Evolutionary conservation across 2,888 invertebrate species (phyloP), one percentile per base, ranked within the genome.

Genomic region (Pyrocoelia pectoralis): DNA sequence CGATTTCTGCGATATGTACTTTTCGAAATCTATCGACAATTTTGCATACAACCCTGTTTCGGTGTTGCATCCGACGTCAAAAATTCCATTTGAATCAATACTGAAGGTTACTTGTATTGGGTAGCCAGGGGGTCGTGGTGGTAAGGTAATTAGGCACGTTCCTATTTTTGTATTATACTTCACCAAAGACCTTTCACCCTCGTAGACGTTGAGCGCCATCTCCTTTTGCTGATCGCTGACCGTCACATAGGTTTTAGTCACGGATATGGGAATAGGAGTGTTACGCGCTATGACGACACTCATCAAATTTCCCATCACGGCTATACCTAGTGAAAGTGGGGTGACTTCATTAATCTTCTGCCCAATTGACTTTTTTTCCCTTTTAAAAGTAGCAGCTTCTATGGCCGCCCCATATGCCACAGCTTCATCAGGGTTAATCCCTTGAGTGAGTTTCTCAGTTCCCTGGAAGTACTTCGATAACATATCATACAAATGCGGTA

Each of bases 351-450:
- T 66, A 29, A 68, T 57, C 33, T 49, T 66, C 19, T 56, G 65
- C 0, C 62, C 28, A 15, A 54, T 52, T 2, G 33, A 10, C 33
- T 33, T 24, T 24, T 24, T 24, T 40, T 55, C 56, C 15, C 38
- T 51, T 13, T 58, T 65, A 10, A 70, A 55, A 5, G 64, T 53
- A 2, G 68, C 68, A 13, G 74, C 73, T 55, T 71, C 68, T 6
- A 72, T 43, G 6, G 67, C 66, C 14, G 74, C 73, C 14, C 74
- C 74, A 15, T 68, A 62, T 1, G 74, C 71, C 1, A 74, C 72
- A 9, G 72, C 72, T 61, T 73, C 71, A 40, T 72, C 72, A 14
- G 72, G 70, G 59, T 72, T 69, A 10, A 74, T 29, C 14, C 69
- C 65, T 10, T 63, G 67, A 24, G 56, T 66, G 9, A 72, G 28